Conservation (phyloP, 2,113 vertebrate genomes). For the Circaetus cinerascens region DNA sequence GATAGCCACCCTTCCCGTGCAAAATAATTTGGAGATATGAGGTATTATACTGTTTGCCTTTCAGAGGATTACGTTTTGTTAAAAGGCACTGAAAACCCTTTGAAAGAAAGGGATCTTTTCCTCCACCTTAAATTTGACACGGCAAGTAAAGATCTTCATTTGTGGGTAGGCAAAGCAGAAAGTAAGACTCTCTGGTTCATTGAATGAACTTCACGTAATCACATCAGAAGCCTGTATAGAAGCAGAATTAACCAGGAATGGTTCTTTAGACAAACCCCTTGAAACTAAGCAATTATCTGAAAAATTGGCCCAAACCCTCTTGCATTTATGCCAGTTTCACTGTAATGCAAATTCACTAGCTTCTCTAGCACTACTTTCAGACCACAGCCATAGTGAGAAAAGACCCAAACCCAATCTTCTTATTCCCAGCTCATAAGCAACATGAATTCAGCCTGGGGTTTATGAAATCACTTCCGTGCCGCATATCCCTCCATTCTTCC, state of each 20-base stretch:
- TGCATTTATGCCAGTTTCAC: background rate
- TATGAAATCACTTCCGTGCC: slow-evolving; percentile 37
- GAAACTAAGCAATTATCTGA: background rate
- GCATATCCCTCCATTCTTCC: background rate
- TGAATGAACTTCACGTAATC: background rate
- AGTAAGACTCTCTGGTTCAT: background rate
- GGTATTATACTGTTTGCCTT: background rate
- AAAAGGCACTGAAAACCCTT: background rate
- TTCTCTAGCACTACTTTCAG: background rate
- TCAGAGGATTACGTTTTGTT: background rate
- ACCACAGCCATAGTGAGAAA: background rate
- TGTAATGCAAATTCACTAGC: background rate
- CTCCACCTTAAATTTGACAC: background rate
- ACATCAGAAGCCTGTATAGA: background rate
- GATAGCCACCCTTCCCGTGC: background rate
- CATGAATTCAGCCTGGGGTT: background rate
- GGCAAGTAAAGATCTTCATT: background rate
- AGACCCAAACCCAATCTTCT: background rate
- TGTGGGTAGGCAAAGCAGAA: background rate
- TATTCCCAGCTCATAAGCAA: slow-evolving; percentile 1
- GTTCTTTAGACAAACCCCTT: background rate
- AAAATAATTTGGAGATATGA: background rate
- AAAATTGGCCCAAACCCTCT: background rate
- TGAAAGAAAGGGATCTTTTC: background rate
- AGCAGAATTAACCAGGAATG: background rate